A percentile compares a stretch with the other conserved stretches of the same genome.
These are phyloP conservation scores for Alectura lathami DNA, from an alignment of 2,113 vertebrate species.

Conservation along the genomic window DNA sequence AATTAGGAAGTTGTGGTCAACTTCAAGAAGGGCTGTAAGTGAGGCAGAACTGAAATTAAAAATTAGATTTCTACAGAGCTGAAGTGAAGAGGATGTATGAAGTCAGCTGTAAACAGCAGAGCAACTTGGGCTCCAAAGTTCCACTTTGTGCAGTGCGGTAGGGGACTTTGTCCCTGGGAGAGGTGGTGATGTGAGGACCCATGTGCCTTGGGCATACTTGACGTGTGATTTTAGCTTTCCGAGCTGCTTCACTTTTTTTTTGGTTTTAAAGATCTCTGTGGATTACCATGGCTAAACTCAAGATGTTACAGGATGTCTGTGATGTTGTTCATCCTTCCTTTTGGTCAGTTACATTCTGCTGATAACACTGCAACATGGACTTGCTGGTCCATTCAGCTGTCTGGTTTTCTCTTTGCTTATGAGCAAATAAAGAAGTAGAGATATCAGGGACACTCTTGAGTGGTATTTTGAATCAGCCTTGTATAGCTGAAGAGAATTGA, in stretches of 20 bases:
- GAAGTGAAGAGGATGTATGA: neutral
- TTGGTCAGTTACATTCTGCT: neutral
- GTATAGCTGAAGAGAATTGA: neutral
- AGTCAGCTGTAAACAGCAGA: neutral
- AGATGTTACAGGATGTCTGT: neutral
- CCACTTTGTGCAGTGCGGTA: neutral
- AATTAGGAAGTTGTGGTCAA: constrained; percentile 14
- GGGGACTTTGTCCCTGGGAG: neutral
- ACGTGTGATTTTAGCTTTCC: neutral
- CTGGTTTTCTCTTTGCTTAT: neutral
- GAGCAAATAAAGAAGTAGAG: neutral
- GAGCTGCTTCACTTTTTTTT: neutral
- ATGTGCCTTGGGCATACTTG: neutral
- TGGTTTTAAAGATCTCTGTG: neutral
- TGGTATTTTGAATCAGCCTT: neutral
- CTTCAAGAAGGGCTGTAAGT: constrained; percentile 9
- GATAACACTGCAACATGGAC: neutral
- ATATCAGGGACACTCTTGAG: neutral
- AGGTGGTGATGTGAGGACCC: neutral
- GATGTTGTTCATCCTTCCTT: neutral
- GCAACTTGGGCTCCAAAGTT: neutral
- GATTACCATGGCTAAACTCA: neutral
- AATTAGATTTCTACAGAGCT: neutral
- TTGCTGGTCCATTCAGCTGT: neutral
- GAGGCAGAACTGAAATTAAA: constrained; percentile 28